Percentiles rank a stretch among this genome's conserved stretches.
These are phyloP conservation scores for Lutraria rhynchaena DNA, from an alignment of 1,140 invertebrate genomes.

Conservation along the genomic window DNA sequence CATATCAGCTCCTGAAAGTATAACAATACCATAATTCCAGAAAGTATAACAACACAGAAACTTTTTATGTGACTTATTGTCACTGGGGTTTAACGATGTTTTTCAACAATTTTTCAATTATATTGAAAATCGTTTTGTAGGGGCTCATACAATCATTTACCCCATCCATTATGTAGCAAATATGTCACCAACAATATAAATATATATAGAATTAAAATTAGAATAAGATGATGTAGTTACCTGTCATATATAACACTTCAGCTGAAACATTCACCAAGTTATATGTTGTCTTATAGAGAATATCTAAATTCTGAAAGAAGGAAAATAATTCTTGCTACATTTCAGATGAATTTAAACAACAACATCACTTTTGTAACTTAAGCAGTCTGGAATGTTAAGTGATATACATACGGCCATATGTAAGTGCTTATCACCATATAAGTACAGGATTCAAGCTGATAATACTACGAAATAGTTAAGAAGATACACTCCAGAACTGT, in stretches of 20 bases:
- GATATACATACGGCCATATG: no score
- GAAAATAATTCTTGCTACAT: no score
- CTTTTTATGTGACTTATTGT: background rate
- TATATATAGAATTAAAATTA: background rate
- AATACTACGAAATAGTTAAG: background rate
- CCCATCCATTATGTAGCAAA: background rate
- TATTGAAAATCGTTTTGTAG: background rate
- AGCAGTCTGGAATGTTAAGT: no score
- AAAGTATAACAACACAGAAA: background rate
- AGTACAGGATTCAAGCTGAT: no score
- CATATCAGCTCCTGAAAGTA: conserved; percentile 12
- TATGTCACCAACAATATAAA: background rate
- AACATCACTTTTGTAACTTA: no score
- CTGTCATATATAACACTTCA: conserved; percentile 39
- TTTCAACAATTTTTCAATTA: background rate
- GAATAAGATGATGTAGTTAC: background rate
- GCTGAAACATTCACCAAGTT: conserved; percentile 17
- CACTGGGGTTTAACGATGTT: no score
- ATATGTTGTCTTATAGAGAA: background rate
- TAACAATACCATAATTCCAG: background rate
- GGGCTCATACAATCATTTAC: background rate
- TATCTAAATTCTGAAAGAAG: conserved; percentile 20
- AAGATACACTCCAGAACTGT: background rate
- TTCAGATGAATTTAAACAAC: no score
- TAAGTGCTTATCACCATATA: no score